Evolutionary conservation across 1,140 invertebrate genomes (phyloP).

Genomic region (Penaeus indicus): DNA sequence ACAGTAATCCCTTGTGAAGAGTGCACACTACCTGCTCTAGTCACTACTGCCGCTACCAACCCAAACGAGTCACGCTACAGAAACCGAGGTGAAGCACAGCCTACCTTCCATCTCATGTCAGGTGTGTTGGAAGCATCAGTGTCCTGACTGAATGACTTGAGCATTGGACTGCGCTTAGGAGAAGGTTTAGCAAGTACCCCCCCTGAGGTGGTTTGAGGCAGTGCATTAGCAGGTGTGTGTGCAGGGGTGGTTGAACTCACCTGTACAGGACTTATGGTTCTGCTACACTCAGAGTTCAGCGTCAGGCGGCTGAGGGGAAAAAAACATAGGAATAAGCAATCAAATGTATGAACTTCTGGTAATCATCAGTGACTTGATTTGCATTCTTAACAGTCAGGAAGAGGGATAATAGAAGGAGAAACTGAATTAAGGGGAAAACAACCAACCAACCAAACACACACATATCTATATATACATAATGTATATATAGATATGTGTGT

Average conservation of each 20-base stretch:
- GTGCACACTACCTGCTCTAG: no score
- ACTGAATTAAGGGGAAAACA: not conserved
- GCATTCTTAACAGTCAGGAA: not conserved
- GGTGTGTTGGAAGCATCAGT: slow-evolving; percentile 11
- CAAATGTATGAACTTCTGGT: not conserved
- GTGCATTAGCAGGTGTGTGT: slow-evolving; percentile 13
- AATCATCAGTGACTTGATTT: not conserved
- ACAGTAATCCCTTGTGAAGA: no score
- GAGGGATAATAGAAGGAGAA: no score
- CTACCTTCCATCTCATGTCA: slow-evolving; percentile 36
- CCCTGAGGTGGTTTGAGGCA: not conserved
- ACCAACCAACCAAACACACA: no score
- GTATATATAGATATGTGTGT: no score
- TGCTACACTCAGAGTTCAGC: slow-evolving; percentile 44
- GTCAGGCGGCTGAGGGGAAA: slow-evolving; percentile 34
- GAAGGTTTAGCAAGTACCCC: slow-evolving; percentile 23
- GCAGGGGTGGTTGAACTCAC: slow-evolving; percentile 41
- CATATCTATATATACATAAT: no score
- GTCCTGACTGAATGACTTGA: slow-evolving; percentile 56
- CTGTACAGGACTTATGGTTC: slow-evolving; percentile 32
- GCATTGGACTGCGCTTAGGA: slow-evolving; percentile 53
- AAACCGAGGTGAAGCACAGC: no score
- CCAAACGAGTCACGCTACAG: no score
- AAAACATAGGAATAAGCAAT: not conserved
- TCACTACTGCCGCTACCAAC: no score